phyloP scores from a whole-genome alignment of 2,113 vertebrate species.

The Heterotilapia buettikoferi region DNA sequence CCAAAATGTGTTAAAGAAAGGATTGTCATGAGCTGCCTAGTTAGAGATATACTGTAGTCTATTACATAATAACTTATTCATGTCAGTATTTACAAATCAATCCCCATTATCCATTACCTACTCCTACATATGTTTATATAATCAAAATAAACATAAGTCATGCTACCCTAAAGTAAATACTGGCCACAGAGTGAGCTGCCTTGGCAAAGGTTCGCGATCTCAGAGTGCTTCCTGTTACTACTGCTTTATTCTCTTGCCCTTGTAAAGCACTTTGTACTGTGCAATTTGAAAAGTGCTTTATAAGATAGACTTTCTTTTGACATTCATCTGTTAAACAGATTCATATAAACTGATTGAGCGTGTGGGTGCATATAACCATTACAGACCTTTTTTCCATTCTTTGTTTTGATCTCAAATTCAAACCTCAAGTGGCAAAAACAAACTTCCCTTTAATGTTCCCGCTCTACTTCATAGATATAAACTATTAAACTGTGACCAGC shows the following conservation, averaged over 20 bases:
- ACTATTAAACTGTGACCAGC: not conserved
- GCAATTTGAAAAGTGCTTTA: not conserved
- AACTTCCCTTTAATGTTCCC: accelerated
- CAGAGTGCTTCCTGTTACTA: not conserved
- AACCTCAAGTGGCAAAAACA: too few relatives aligned
- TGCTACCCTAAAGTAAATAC: not conserved
- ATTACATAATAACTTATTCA: not conserved
- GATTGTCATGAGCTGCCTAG: not conserved
- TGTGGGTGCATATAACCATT: not conserved
- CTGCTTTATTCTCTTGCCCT: not conserved
- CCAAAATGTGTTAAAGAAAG: not conserved
- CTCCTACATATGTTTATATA: not conserved
- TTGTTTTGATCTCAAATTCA: too few relatives aligned
- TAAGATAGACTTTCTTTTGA: not conserved
- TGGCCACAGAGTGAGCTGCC: not conserved
- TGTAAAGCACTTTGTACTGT: not conserved
- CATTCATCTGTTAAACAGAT: not conserved
- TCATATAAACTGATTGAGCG: not conserved
- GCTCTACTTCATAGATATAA: not conserved
- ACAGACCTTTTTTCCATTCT: not conserved
- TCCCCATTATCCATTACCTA: not conserved
- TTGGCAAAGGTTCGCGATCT: not conserved
- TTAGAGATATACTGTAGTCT: not conserved
- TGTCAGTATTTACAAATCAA: not conserved
- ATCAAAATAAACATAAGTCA: not conserved